Base-by-base conservation (phyloP, 2,797 vertebrate genomes). In the Aeoliscus strigatus region DNA sequence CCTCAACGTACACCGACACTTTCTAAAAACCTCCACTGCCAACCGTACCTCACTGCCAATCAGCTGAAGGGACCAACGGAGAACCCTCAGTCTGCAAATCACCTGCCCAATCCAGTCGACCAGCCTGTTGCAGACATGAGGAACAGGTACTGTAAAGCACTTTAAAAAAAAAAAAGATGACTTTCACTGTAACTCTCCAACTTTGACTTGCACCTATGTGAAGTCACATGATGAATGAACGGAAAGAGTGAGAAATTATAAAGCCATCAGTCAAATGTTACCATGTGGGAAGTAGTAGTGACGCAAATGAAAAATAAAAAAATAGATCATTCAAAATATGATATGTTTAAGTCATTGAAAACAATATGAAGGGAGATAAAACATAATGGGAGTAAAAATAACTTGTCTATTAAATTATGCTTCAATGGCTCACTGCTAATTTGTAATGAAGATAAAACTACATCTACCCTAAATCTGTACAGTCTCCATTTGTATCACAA, bases 391-490 rank as follows among this genome's bases (percentile, higher is more conserved):
- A 70, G 39, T 35, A 36, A 40, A 60, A 26, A 14, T 64, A n/a
- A n/a, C n/a, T 28, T 63, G 44, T 64, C 60, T 66, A 55, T 63
- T 59, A 60, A 74, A 76, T 72, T 46, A 73, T 58, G 49, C 61
- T 71, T 78, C 69, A 71, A 79, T 67, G 77, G 70, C 81, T 84
- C 72, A 77, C 69, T 53, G 71, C 77, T 74, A 82, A 80, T 66
- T 51, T 13, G 58, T 66, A 70, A 61, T 17, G 42, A 73, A 74
- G 59, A 79, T 70, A 75, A 77, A 84, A 77, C 80, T 77, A 81
- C 71, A 75, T 74, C 74, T 74, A 84, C 68, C 60, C 57, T 80
- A 70, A 73, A 80, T 80, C 70, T 84, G 85, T 82, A 83, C 81
- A 87, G 79, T 84, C 82, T 69, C 82, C 73, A 69, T 61, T 48